phyloP scores from a whole-genome alignment of 2,888 invertebrate genomes.

The Volucella zonaria region DNA sequence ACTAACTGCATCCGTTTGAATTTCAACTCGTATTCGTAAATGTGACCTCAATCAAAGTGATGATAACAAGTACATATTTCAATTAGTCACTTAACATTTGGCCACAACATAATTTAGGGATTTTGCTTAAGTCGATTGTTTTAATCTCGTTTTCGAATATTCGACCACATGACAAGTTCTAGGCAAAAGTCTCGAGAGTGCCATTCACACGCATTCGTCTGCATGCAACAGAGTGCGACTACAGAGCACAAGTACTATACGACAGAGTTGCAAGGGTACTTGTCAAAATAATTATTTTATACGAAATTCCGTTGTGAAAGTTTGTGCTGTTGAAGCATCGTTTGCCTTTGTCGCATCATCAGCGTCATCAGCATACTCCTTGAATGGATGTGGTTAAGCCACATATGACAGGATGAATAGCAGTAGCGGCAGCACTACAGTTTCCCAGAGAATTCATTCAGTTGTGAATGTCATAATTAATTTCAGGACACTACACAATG shows the following conservation, averaged over 20 bases:
- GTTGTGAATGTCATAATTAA: slow-evolving; percentile 72
- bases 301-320: slow-evolving; percentile 71
- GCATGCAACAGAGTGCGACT: slow-evolving; percentile 55
- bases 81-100: slow-evolving; percentile 57
- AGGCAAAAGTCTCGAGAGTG: slow-evolving; percentile 57
- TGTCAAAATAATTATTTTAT: slow-evolving; percentile 74
- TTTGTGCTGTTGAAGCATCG: slow-evolving; percentile 66
- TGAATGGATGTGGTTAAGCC: slow-evolving; percentile 61
- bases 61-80: slow-evolving; percentile 25
- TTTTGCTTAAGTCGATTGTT: slow-evolving; percentile 41
- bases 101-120: slow-evolving; percentile 51
- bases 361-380: slow-evolving; percentile 70
- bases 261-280: slow-evolving; percentile 45
- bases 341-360: slow-evolving; percentile 72
- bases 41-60: slow-evolving; percentile 1
- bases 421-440: slow-evolving; percentile 41
- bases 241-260: slow-evolving; percentile 24
- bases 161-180: slow-evolving; percentile 57
- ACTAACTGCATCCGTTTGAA: no score
- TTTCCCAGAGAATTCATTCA: slow-evolving; percentile 61
- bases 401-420: slow-evolving; percentile 14
- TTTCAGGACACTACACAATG: slow-evolving; percentile 69
- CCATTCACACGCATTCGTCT: slow-evolving; percentile 51
- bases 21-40: not conserved
- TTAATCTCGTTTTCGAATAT: slow-evolving; percentile 36